phyloP scores from a whole-genome alignment of 2,113 vertebrate species.

The Noturus placidus region DNA sequence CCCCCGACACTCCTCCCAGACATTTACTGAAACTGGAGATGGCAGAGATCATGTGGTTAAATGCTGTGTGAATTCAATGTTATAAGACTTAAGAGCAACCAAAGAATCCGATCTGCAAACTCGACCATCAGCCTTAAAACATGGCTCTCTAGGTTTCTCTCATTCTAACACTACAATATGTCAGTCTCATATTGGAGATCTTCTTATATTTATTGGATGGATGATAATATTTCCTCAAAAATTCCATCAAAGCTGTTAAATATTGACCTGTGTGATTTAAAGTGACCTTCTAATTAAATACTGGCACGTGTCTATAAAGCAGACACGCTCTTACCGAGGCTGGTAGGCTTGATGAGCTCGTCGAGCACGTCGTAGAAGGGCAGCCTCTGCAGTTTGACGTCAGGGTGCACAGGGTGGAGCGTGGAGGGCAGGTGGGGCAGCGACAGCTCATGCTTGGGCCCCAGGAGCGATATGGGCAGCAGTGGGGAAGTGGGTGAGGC shows the following conservation, averaged over 20 bases:
- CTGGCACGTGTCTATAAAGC: neutral
- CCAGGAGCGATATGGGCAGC: constrained; percentile 91
- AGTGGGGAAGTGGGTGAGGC: constrained; percentile 86
- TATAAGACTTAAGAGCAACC: neutral
- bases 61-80: no score
- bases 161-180: neutral
- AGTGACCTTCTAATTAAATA: neutral
- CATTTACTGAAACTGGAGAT: neutral
- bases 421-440: constrained; percentile 88
- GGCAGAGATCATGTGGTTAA: neutral
- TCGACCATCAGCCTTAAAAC: neutral
- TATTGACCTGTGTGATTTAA: neutral
- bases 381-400: constrained; percentile 95
- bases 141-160: neutral
- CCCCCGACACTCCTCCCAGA: no score
- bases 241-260: neutral
- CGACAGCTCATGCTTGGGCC: constrained; percentile 95
- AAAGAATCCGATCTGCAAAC: neutral
- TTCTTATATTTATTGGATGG: neutral
- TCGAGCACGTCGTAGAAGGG: constrained; percentile 98
- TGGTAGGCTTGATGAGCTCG: constrained; percentile 97
- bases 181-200: neutral
- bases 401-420: constrained; percentile 95
- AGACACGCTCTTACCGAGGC: constrained; percentile 82
- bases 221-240: neutral